Base-by-base conservation (phyloP, 2,113 vertebrate genomes). In the Albula goreensis region DNA sequence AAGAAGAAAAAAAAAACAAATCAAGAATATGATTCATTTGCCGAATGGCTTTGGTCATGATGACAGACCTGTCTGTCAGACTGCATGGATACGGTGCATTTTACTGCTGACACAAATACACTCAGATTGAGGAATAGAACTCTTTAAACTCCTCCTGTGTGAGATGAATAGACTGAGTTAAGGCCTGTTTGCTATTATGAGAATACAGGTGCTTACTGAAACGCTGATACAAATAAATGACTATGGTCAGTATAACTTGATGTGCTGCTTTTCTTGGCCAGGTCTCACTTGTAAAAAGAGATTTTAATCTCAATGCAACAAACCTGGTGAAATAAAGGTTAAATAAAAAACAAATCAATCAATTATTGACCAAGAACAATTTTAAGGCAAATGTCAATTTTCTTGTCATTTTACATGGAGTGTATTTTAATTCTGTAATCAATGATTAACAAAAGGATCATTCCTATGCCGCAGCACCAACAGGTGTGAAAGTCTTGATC, bases 71-170 rank as follows among this genome's bases (percentile, higher is more conserved):
- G 48, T 78, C 51, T 56, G 56, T 78, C 83, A 85, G 74, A 79
- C 41, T 78, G 8, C 5, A 12, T 12, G 80, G 70, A 83, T 88
- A 81, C 89, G 87, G 70, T 31, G n/a, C 70, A 74, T n/a, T 74
- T 74, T 74, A 74, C 31, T 74, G 70, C 31, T 22, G 6, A 31
- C 70, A 74, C 70, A 70, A 70, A n/a, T 70, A 17, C 63, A 74
- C 22, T 48, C 50, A 81, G 50, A 4, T 52, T 19, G 80, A 19
- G 7, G 22, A 25, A 25, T 82, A 22, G 50, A 56, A 52, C 80
- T 53, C 19, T 15, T 82, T 2, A 5, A 82, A n/a, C 31, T 82
- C 19, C 15, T 56, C 51, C 52, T 10, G 2, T 22, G 22, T 82
- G 9, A 50, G 70, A 48, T 50, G 11, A 50, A 17, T 17, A 49